Conservation (phyloP, 2,113 vertebrate species). For the Empidonax traillii region DNA sequence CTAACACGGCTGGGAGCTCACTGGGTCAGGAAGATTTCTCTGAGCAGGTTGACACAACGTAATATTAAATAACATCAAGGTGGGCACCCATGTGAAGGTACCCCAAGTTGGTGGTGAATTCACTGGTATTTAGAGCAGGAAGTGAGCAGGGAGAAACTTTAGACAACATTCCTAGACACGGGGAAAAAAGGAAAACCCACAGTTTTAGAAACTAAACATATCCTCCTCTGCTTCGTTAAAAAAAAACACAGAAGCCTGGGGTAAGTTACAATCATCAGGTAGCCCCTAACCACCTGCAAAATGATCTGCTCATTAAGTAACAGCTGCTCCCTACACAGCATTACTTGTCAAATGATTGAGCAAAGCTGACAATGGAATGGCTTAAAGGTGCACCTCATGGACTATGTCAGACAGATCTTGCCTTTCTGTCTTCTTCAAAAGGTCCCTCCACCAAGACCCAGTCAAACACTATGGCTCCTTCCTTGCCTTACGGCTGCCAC, state of each 20-base stretch:
- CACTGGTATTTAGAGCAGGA: neutral
- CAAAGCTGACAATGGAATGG: neutral
- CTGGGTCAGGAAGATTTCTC: neutral
- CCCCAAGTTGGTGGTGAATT: neutral
- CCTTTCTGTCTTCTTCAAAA: neutral
- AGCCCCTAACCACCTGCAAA: neutral
- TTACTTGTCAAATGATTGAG: neutral
- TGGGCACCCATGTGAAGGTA: neutral
- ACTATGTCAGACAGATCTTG: neutral
- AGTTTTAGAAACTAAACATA: neutral
- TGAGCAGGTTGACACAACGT: neutral
- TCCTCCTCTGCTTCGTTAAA: neutral
- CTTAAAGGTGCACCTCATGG: neutral
- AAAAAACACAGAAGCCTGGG: neutral
- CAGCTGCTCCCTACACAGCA: fast-evolving
- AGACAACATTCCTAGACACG: neutral
- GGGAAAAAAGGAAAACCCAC: neutral
- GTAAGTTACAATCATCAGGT: neutral
- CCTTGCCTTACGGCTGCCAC: neutral
- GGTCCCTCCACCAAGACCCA: neutral
- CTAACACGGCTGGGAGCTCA: neutral
- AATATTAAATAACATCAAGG: neutral
- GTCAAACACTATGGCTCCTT: neutral
- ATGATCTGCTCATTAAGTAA: neutral
- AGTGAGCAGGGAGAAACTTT: neutral